These are phyloP conservation scores for Hippocampus guttulatus DNA, from an alignment of 2,113 vertebrate genomes.

Conservation along the genomic window DNA sequence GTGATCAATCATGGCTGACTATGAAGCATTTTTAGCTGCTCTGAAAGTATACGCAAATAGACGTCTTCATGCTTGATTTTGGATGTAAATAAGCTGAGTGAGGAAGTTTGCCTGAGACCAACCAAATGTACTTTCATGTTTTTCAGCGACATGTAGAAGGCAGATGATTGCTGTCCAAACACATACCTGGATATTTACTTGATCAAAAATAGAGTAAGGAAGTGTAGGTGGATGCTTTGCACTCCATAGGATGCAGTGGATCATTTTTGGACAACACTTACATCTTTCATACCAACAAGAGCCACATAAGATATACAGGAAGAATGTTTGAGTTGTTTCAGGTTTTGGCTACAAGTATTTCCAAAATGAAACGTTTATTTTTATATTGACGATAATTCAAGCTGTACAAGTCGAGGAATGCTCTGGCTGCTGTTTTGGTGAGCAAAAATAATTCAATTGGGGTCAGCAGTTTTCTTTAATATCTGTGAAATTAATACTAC, in stretches of 20 bases:
- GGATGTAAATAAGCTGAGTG: neutral
- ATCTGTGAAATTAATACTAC: neutral
- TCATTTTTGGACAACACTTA: slow-evolving; percentile 26
- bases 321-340: neutral
- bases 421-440: neutral
- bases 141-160: slow-evolving; percentile 16
- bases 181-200: slow-evolving; percentile 22
- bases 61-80: neutral
- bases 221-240: neutral
- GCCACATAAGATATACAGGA: neutral
- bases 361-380: neutral
- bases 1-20: slow-evolving; percentile 23
- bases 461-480: neutral
- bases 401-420: neutral
- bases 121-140: slow-evolving; percentile 6
- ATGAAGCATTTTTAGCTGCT: slow-evolving; percentile 31
- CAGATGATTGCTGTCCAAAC: slow-evolving; percentile 42
- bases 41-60: slow-evolving; percentile 6
- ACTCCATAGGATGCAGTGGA: slow-evolving; percentile 27
- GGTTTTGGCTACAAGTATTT: neutral
- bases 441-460: neutral
- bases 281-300: slow-evolving; percentile 8
- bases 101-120: neutral
- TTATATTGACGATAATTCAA: neutral
- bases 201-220: slow-evolving; percentile 25